Evolutionary conservation across 1,140 invertebrate species (phyloP), one percentile per base, ranked within the genome.

Genomic region (Micrasema minimum): DNA sequence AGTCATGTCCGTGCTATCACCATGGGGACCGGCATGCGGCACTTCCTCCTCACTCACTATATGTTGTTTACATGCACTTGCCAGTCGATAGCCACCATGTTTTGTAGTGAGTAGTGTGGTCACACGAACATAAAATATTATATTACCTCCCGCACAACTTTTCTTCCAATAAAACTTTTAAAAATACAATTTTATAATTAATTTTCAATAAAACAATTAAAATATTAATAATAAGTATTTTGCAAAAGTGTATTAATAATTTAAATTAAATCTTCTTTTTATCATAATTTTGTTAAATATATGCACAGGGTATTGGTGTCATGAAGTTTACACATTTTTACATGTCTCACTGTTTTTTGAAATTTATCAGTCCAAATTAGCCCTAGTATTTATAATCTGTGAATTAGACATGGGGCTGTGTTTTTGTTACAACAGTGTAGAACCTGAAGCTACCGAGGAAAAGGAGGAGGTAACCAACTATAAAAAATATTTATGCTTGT

Each of bases 351-450:
- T n/a, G n/a, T n/a, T n/a, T n/a, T n/a, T n/a, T n/a, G n/a, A n/a
- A n/a, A n/a, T n/a, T n/a, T n/a, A n/a, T n/a, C n/a, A n/a, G n/a
- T n/a, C n/a, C n/a, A n/a, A n/a, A n/a, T n/a, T n/a, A n/a, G n/a
- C n/a, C n/a, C n/a, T n/a, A n/a, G n/a, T n/a, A n/a, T n/a, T n/a
- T n/a, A n/a, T n/a, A n/a, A n/a, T n/a, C n/a, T n/a, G n/a, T n/a
- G n/a, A n/a, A n/a, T n/a, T n/a, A n/a, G n/a, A n/a, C n/a, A 73
- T 73, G 67, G 67, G 61, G 11, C 61, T 37, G 14, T 69, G 72
- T 59, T 59, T 46, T n/a, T 51, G 59, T 51, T n/a, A 18, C 38
- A 73, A 73, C 55, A 50, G 38, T 50, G 62, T 73, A 1, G 67
- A 73, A 11, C 72, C 72, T 10, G 50, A 48, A 9, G 14, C 14